Conservation (phyloP, 2,113 vertebrate species). For the Neogale vison region DNA sequence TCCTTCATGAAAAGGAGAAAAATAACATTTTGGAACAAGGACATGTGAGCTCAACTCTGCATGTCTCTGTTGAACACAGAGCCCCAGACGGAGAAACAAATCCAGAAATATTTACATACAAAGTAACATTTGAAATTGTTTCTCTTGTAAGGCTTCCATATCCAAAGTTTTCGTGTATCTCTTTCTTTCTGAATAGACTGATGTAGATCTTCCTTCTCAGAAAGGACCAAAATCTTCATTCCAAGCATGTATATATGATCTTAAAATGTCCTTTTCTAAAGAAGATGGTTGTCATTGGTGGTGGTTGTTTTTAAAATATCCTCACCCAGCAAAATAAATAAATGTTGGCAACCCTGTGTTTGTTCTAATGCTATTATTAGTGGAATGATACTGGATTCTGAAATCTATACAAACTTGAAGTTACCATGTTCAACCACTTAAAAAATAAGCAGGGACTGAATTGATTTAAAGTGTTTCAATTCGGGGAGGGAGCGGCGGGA, state of each 20-base stretch:
- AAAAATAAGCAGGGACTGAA: neutral
- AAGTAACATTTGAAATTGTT: slow-evolving; percentile 13
- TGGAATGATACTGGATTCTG: slow-evolving; percentile 3
- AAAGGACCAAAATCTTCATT: slow-evolving; percentile 25
- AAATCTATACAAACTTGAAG: neutral
- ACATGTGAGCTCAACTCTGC: neutral
- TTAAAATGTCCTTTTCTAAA: neutral
- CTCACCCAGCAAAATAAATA: slow-evolving; percentile 29
- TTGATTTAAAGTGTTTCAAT: neutral
- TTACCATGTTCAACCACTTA: slow-evolving; percentile 21
- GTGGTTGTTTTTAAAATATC: slow-evolving; percentile 21
- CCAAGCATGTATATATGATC: neutral
- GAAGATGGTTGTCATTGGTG: neutral
- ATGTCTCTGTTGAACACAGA: neutral
- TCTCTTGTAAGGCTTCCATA: neutral
- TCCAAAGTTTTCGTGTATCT: neutral
- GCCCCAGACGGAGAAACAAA: neutral
- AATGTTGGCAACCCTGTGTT: neutral
- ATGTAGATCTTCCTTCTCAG: neutral
- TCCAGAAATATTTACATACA: neutral
- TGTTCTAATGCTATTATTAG: neutral
- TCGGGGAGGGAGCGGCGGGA: no score
- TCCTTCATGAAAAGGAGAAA: slow-evolving; percentile 27
- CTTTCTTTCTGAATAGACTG: neutral
- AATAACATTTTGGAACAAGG: neutral